phyloP scores from a whole-genome alignment of 2,888 invertebrate genomes.

The Drosophila infuscata region DNA sequence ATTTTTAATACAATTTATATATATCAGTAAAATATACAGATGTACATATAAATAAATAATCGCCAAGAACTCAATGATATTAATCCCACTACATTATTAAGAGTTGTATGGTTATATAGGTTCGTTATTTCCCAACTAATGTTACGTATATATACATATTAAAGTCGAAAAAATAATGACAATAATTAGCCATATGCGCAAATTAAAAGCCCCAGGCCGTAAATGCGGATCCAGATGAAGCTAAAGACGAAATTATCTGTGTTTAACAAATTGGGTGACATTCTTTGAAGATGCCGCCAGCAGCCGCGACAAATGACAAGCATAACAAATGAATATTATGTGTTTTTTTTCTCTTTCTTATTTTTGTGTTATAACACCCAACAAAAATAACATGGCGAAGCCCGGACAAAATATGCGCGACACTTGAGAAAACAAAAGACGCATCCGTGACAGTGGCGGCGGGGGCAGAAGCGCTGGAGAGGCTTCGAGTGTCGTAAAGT shows the following conservation, averaged over 20 bases:
- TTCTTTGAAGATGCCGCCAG: slow-evolving; percentile 80
- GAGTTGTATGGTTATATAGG: not conserved
- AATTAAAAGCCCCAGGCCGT: slow-evolving; percentile 45
- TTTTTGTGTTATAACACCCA: slow-evolving; percentile 56
- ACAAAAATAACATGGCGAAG: slow-evolving; percentile 46
- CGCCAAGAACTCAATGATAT: not conserved
- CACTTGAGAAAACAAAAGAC: slow-evolving; percentile 74
- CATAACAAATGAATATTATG: slow-evolving; percentile 83
- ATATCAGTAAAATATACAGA: not conserved
- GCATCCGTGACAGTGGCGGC: slow-evolving; percentile 39
- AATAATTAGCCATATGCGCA: slow-evolving; percentile 70
- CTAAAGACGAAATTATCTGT: slow-evolving; percentile 64
- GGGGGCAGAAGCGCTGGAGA: slow-evolving; percentile 19
- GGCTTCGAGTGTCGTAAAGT: slow-evolving; percentile 77
- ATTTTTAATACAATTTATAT: not conserved
- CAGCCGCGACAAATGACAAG: slow-evolving; percentile 77
- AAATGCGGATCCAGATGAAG: slow-evolving; percentile 30
- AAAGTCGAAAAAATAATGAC: slow-evolving; percentile 20
- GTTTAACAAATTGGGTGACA: slow-evolving; percentile 82
- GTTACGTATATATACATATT: not conserved
- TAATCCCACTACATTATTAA: not conserved
- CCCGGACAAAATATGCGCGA: slow-evolving; percentile 48
- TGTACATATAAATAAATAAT: not conserved
- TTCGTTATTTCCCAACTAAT: slow-evolving; percentile 4
- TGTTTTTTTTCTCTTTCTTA: slow-evolving; percentile 56